These are phyloP conservation scores for Mormyrus proboscirostris DNA, from an alignment of 2,797 vertebrate genomes.

Conservation along the genomic window DNA sequence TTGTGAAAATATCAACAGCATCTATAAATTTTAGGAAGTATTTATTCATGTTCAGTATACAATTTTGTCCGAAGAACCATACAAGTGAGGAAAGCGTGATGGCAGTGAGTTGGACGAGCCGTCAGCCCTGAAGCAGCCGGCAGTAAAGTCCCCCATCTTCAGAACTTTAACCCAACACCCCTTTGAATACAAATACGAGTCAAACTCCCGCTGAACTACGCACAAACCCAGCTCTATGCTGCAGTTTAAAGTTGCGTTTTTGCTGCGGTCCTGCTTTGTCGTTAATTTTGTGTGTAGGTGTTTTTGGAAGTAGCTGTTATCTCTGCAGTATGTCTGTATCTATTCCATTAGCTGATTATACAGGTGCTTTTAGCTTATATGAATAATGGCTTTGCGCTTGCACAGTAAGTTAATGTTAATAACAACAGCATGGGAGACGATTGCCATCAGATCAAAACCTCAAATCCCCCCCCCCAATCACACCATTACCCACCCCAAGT, in stretches of 20 bases:
- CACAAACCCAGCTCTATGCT: background rate
- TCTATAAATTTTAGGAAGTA: background rate
- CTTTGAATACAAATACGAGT: background rate
- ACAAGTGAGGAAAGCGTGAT: background rate
- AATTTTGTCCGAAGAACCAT: background rate
- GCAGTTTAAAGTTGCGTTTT: background rate
- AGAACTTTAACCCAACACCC: background rate
- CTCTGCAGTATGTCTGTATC: background rate
- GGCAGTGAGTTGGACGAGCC: background rate
- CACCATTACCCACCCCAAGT: background rate
- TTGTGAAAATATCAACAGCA: background rate
- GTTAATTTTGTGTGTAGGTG: background rate
- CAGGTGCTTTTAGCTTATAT: background rate
- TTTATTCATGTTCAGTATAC: background rate
- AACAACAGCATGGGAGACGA: background rate
- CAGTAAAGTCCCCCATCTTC: background rate
- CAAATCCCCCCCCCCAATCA: background rate
- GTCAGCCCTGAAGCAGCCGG: background rate
- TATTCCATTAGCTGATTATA: background rate
- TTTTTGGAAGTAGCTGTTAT: background rate
- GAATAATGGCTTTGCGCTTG: background rate
- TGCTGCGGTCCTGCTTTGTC: background rate
- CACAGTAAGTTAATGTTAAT: background rate
- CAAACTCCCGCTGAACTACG: background rate
- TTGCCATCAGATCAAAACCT: background rate